phyloP scores from a whole-genome alignment of 2,113 vertebrate species.

The Vireo altiloquus region DNA sequence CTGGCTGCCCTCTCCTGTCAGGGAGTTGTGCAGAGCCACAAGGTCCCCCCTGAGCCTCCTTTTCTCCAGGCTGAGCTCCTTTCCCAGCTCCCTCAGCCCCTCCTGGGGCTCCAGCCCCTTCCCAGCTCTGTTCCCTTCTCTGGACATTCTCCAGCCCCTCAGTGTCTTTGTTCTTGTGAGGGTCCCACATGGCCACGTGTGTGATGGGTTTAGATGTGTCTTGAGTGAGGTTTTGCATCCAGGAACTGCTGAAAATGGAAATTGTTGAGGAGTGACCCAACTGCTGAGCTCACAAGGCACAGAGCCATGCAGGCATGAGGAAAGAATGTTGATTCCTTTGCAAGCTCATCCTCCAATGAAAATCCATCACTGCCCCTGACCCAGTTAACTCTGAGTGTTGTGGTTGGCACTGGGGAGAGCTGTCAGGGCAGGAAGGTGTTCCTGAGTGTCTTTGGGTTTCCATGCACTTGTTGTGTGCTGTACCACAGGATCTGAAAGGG shows the following conservation, averaged over 20 bases:
- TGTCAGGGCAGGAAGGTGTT: not conserved
- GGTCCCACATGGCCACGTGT: not conserved
- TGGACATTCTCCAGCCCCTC: fast-evolving
- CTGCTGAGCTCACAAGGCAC: not conserved
- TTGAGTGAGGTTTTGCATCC: not conserved
- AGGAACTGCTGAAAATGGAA: not conserved
- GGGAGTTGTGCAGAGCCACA: not conserved
- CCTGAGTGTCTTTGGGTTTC: not conserved
- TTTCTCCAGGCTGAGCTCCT: not conserved
- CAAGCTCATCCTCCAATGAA: not conserved
- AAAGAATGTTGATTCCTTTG: not conserved
- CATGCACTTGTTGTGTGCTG: not conserved
- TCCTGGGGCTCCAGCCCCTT: not conserved
- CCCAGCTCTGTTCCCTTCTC: not conserved
- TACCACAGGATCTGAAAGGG: fast-evolving
- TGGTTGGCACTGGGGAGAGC: not conserved
- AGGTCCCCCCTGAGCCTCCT: not conserved
- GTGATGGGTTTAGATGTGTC: not conserved
- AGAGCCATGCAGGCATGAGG: not conserved
- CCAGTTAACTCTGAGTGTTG: not conserved
- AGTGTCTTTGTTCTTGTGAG: not conserved
- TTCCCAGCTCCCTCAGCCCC: not conserved
- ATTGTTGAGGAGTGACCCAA: not conserved
- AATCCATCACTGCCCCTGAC: not conserved
- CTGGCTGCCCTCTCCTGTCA: not conserved